phyloP scores from a whole-genome alignment of 2,797 vertebrate genomes.

The Sebastolobus alascanus region DNA sequence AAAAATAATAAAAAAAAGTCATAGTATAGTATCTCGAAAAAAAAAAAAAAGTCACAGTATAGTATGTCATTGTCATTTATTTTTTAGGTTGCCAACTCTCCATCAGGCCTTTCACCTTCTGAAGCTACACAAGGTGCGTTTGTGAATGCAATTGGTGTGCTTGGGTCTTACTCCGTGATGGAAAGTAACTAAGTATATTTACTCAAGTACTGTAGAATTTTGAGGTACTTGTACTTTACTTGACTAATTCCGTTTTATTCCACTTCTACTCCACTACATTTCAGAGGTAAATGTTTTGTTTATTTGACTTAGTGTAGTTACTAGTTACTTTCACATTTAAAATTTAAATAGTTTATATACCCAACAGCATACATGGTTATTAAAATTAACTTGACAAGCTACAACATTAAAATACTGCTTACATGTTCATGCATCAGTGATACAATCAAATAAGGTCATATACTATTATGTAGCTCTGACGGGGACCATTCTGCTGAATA shows the following conservation, averaged over 20 bases:
- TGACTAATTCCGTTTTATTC: neutral
- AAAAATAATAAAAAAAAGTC: too few species aligned
- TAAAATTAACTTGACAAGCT: neutral
- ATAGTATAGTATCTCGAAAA: too few species aligned
- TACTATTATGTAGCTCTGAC: neutral
- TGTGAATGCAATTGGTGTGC: neutral
- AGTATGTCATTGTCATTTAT: neutral
- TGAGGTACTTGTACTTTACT: neutral
- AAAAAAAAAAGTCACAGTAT: too few species aligned
- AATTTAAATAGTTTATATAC: neutral
- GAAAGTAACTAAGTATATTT: neutral
- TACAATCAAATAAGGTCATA: neutral
- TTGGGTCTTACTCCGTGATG: neutral
- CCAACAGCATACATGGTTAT: neutral
- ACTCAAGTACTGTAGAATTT: neutral
- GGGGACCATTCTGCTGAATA: neutral
- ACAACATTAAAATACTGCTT: neutral
- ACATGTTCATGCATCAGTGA: neutral
- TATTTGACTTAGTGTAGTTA: neutral
- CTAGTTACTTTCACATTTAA: neutral
- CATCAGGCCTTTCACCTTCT: conserved; percentile 12
- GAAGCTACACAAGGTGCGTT: conserved; percentile 57
- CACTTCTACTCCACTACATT: neutral
- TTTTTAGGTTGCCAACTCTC: conserved; percentile 53
- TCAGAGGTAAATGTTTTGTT: neutral